Percentiles rank a stretch among this genome's conserved stretches.
phyloP scores from a whole-genome alignment of 2,888 invertebrate genomes.

The Petrolisthes cinctipes region DNA sequence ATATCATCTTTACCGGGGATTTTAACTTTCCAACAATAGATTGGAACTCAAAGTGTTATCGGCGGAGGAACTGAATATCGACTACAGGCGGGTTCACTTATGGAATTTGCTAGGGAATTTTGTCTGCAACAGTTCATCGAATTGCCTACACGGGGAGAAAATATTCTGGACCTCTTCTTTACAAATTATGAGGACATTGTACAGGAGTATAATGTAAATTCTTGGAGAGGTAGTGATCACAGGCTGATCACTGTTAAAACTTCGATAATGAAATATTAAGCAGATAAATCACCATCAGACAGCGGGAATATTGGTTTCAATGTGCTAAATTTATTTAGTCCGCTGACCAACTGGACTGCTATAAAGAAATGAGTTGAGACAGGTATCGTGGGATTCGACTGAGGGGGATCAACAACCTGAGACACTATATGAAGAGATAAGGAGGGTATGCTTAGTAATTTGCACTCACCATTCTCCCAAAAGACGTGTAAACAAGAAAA shows the following conservation, averaged over 20 bases:
- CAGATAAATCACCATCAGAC: too few species aligned
- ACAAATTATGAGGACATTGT: slow-evolving; percentile 30
- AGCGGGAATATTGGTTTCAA: slow-evolving; percentile 2
- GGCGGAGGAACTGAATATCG: too few species aligned
- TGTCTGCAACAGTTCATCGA: not conserved
- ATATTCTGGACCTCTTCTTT: not conserved
- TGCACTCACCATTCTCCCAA: too few species aligned
- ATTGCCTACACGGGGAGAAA: not conserved
- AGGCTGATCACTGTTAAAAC: too few species aligned
- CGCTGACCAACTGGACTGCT: not conserved
- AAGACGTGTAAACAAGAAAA: too few species aligned
- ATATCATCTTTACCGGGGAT: too few species aligned
- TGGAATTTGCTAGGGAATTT: not conserved
- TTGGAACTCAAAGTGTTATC: too few species aligned
- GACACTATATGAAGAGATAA: not conserved
- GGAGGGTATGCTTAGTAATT: too few species aligned
- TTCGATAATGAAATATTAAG: too few species aligned
- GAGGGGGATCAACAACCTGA: not conserved
- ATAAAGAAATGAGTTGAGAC: slow-evolving; percentile 16
- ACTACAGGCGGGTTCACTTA: slow-evolving; percentile 12
- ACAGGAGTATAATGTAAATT: slow-evolving; percentile 7
- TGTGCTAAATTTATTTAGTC: slow-evolving; percentile 3
- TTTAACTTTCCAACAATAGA: too few species aligned
- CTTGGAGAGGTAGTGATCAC: not conserved
- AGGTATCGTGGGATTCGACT: not conserved